Conservation (phyloP, 1,140 invertebrate genomes). For the Rhopalosiphum padi region DNA sequence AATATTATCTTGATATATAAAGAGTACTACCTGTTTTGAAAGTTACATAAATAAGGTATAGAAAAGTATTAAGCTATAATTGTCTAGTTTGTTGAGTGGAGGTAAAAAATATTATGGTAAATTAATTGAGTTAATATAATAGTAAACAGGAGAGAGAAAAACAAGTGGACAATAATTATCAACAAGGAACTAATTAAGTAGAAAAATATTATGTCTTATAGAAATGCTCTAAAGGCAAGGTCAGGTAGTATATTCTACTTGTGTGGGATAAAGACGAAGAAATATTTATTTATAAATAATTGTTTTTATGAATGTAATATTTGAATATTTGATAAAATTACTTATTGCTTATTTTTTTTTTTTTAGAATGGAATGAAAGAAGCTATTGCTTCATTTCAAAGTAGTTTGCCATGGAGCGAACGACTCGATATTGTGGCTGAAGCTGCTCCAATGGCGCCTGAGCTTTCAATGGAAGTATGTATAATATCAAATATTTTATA, state of each 20-base stretch:
- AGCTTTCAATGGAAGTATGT: conserved; percentile 76
- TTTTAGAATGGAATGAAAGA: conserved; percentile 71
- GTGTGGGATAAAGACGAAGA: neutral
- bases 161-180: neutral
- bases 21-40: neutral
- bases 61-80: neutral
- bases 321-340: conserved; percentile 64
- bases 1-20: neutral
- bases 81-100: neutral
- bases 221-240: neutral
- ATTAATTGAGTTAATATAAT: neutral
- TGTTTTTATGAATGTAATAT: neutral
- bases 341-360: conserved; percentile 60
- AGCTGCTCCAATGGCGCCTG: conserved; percentile 81
- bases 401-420: conserved; percentile 85
- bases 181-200: neutral
- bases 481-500: neutral
- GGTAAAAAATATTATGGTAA: neutral
- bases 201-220: neutral
- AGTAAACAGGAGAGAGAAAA: neutral
- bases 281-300: neutral
- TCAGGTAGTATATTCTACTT: neutral
- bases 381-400: conserved; percentile 76
- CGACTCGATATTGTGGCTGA: conserved; percentile 78
- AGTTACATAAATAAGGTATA: neutral